Conservation (phyloP, 2,113 vertebrate species). For the Bothrops jararaca region DNA sequence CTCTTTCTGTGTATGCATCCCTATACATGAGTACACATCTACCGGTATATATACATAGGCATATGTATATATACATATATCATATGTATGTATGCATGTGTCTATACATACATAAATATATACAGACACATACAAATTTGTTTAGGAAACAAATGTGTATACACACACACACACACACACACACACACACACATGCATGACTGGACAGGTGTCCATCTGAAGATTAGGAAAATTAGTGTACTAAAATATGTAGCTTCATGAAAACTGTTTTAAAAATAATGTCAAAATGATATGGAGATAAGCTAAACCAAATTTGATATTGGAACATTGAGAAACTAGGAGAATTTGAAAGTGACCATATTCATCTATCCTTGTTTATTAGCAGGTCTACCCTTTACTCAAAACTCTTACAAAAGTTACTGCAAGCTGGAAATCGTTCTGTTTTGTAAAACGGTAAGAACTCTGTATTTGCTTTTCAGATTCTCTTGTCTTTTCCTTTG, state of each 20-base stretch:
- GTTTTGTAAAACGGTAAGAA: not conserved
- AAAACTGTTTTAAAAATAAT: not conserved
- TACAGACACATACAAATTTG: not conserved
- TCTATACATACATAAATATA: not conserved
- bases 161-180: too few relatives aligned
- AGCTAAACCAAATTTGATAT: not conserved
- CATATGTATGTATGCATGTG: too few relatives aligned
- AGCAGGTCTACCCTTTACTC: not conserved
- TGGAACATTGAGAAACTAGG: not conserved
- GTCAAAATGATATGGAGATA: not conserved
- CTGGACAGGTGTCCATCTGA: not conserved
- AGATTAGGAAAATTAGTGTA: not conserved
- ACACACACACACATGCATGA: not conserved
- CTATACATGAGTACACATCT: not conserved
- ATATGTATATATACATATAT: not conserved
- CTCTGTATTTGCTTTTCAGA: not conserved
- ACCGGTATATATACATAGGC: not conserved
- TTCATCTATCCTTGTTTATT: not conserved
- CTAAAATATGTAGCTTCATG: not conserved
- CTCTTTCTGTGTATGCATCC: not conserved
- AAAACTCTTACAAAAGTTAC: not conserved
- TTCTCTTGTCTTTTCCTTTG: not conserved
- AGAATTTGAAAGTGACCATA: not conserved
- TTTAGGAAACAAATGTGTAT: too few relatives aligned
- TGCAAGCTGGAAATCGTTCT: not conserved